Evolutionary conservation across 2,888 invertebrate species (phyloP), one percentile per base, ranked within the genome.

Genomic region (Cordilura impudica): DNA sequence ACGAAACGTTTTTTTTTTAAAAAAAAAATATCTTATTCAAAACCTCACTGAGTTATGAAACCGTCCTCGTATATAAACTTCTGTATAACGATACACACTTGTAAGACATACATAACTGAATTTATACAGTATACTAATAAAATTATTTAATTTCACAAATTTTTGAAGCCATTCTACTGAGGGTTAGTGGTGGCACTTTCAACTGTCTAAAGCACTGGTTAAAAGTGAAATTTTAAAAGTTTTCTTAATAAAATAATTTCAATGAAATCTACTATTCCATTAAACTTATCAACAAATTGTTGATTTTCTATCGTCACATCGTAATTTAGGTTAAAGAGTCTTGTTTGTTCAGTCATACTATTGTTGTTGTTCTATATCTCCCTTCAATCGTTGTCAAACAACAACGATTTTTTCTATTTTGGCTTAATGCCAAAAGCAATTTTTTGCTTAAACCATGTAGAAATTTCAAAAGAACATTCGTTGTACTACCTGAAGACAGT

Each of bases 401-500:
- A 47, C 49, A 54, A 8, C 3, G 12, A n/a, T n/a, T n/a, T 39
- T 54, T 70, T 65, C 66, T 29, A 49, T 43, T 70, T 79, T 79
- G 78, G 78, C 74, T 54, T 71, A 23, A 14, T 23, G 74, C 78
- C 78, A 79, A 67, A 71, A 75, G 74, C 61, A 75, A 75, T 79
- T 70, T 78, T 60, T 60, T 78, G 70, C 60, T 78, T 70, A 74
- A 78, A 61, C 70, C 60, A 66, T 66, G 65, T 51, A 54, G 69
- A 73, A 78, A n/a, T 70, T 74, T 54, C 60, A 74, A 78, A 66
- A 75, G 66, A 66, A 49, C 18, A 54, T 53, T 53, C 7, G 14
- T 23, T 14, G 8, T 23, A 16, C 19, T 26, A 78, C 39, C 66
- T 66, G 35, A 45, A 54, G 53, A 39, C 35, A 66, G 51, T 26